Evolutionary conservation across 2,113 vertebrate species (phyloP).

Genomic region (Podilymbus podiceps): DNA sequence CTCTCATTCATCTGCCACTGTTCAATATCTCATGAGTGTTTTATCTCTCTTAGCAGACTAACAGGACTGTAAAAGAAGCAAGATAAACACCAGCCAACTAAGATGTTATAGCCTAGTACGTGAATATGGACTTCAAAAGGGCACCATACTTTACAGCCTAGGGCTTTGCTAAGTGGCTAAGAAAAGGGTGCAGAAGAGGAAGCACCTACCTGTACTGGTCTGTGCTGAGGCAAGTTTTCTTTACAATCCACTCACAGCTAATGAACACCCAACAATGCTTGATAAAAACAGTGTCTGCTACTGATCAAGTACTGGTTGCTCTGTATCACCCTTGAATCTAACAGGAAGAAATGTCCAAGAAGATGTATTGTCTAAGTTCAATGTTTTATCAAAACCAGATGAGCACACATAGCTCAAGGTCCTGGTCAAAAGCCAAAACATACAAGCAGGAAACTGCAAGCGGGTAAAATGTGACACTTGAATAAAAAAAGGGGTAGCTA

Average conservation of each 20-base stretch:
- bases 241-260: neutral
- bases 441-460: conserved; percentile 64
- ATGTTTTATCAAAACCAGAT: conserved; percentile 68
- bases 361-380: conserved; percentile 61
- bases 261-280: neutral
- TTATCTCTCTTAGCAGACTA: neutral
- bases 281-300: conserved; percentile 49
- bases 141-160: neutral
- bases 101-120: neutral
- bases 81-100: neutral
- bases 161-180: neutral
- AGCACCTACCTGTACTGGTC: neutral
- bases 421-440: conserved; percentile 62
- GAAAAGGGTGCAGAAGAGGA: neutral
- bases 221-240: neutral
- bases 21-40: neutral
- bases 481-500: neutral
- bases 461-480: conserved; percentile 61
- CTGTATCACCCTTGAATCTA: conserved; percentile 57
- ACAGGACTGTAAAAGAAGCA: neutral
- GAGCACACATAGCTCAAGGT: conserved; percentile 28
- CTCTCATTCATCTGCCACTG: neutral
- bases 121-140: neutral
- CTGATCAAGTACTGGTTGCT: conserved; percentile 53
- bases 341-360: conserved; percentile 65